A percentile compares a stretch with the other conserved stretches of the same genome.
phyloP scores from a whole-genome alignment of 2,797 vertebrate species.

The Sternarchorhynchus goeldii region DNA sequence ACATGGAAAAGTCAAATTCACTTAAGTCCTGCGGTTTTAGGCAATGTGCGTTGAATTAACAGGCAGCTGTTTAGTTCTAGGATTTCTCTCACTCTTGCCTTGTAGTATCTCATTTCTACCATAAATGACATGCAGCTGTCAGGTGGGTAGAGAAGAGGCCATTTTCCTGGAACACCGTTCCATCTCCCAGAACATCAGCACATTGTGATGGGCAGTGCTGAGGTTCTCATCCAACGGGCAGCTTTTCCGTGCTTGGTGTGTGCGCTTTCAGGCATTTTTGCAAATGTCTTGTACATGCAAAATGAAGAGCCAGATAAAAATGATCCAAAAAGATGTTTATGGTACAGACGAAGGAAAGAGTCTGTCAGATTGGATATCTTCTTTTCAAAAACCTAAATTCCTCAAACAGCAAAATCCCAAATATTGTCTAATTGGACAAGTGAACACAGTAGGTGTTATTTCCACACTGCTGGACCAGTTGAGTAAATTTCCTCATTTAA shows the following conservation, averaged over 20 bases:
- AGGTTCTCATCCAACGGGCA: conserved; percentile 12
- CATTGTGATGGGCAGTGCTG: conserved; percentile 24
- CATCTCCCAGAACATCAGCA: conserved; percentile 8
- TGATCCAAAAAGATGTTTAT: too few species aligned
- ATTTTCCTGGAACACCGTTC: conserved; percentile 29
- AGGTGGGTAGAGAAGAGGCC: conserved; percentile 19
- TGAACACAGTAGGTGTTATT: not conserved
- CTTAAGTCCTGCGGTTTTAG: conserved; percentile 42
- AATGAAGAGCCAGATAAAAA: too few species aligned
- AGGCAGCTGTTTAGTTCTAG: conserved; percentile 55
- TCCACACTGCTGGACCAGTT: too few species aligned
- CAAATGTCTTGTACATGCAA: not conserved
- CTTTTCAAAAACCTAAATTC: too few species aligned
- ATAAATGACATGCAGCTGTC: conserved; percentile 55
- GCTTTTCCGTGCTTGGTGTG: not conserved
- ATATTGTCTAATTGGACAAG: not conserved
- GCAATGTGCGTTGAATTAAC: conserved; percentile 54
- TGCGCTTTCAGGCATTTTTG: not conserved
- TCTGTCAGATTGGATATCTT: too few species aligned
- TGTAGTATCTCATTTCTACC: conserved; percentile 31
- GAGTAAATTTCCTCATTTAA: not conserved
- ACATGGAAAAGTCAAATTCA: conserved; percentile 55
- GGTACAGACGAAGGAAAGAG: too few species aligned
- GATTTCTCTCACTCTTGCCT: conserved; percentile 45
- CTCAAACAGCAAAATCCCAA: too few species aligned